phyloP scores from a whole-genome alignment of 2,113 vertebrate genomes.

The Scatophagus argus region DNA sequence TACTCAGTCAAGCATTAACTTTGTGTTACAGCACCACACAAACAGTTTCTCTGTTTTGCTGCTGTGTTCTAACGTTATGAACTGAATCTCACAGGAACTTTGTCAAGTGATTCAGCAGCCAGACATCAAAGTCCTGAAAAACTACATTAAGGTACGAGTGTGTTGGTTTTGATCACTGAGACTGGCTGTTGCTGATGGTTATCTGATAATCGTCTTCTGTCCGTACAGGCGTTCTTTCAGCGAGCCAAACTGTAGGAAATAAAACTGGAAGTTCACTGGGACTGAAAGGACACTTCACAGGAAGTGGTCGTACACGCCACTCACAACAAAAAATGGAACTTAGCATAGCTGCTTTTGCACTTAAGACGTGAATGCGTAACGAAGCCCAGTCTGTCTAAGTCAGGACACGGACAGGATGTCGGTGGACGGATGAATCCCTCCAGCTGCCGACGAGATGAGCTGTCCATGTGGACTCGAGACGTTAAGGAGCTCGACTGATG shows the following conservation, averaged over 20 bases:
- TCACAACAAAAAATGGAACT: constrained; percentile 48
- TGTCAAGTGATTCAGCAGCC: constrained; percentile 97
- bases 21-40: too few relatives aligned
- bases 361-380: constrained; percentile 67
- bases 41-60: too few relatives aligned
- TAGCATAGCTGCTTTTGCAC: constrained; percentile 81
- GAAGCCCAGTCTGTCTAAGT: constrained; percentile 51
- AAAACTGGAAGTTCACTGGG: constrained; percentile 48
- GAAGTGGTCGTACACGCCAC: constrained; percentile 47
- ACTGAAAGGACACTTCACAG: constrained; percentile 42
- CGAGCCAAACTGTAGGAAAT: constrained; percentile 91
- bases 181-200: not conserved
- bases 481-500: not conserved
- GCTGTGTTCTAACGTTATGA: not conserved
- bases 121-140: constrained; percentile 97
- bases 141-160: constrained; percentile 94
- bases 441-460: constrained; percentile 38
- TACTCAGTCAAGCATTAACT: too few relatives aligned
- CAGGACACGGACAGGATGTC: constrained; percentile 1
- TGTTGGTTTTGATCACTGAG: not conserved
- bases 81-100: constrained; percentile 85
- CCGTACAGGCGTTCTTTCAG: constrained; percentile 93
- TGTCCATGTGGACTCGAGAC: constrained; percentile 39
- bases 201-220: not conserved
- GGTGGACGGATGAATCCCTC: constrained; percentile 21